Evolutionary conservation across 2,888 invertebrate genomes (phyloP), one percentile per base, ranked within the genome.

Genomic region (Kuschelorhynchus macadamiae): DNA sequence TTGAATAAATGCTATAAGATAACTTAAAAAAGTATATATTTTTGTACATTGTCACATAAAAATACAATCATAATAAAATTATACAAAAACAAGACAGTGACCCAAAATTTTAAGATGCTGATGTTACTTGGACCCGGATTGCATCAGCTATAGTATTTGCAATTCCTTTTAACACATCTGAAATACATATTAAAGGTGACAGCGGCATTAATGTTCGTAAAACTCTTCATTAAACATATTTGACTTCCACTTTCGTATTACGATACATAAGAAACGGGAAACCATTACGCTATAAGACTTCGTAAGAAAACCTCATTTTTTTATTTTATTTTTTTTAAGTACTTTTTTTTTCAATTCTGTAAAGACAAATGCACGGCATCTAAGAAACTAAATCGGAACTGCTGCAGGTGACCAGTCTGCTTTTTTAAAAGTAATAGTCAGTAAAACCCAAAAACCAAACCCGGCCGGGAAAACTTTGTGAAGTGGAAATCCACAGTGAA

Each of bases 341-440:
- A 12, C n/a, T 42, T 30, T 44, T n/a, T 46, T 57, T 44, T 44
- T 46, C 39, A 39, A 42, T 30, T 42, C 41, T 55, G 25, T 55
- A 41, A 39, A 53, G 42, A 42, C 41, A 20, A 55, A 55, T 55
- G 55, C 41, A 21, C 55, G 41, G 55, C 47, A 30, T 55, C 46
- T 57, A 12, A 46, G 14, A 20, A 46, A 18, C n/a, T 42, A 44
- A n/a, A 39, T 55, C 53, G 25, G 20, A 52, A 63, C 62, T 36
- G 46, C 30, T 36, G 62, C 67, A 62, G 67, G 16, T 52, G 67
- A 67, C 67, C 67, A 67, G 32, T 14, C 67, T 57, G 57, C 62
- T 30, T 39, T 61, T 67, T 55, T 55, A 39, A n/a, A 50, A 50
- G 36, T 55, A 64, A 17, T 67, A 67, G 67, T 67, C 67, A 21